phyloP scores from a whole-genome alignment of 2,888 invertebrate genomes.

The Thymelicus sylvestris region DNA sequence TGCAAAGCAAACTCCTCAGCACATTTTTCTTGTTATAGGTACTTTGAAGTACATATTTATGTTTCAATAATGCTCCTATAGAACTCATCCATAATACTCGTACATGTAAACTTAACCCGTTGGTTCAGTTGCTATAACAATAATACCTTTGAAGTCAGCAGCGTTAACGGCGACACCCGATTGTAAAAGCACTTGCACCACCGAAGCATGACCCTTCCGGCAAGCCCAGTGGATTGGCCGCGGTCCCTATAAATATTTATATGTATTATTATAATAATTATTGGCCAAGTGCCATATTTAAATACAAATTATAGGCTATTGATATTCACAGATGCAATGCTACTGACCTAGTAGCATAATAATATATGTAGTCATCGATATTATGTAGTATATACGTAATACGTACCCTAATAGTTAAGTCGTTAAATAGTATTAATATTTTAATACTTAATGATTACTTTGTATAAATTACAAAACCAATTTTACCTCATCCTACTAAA shows the following conservation, averaged over 20 bases:
- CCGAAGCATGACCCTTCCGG: conserved; percentile 95
- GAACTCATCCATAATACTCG: too few species aligned
- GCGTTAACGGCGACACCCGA: conserved; percentile 95
- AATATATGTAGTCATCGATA: too few species aligned
- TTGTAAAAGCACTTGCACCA: conserved; percentile 91
- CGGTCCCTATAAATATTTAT: conserved; percentile 85
- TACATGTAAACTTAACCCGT: too few species aligned
- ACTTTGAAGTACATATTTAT: too few species aligned
- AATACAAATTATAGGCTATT: not conserved
- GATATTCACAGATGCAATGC: not conserved
- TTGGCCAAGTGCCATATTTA: too few species aligned
- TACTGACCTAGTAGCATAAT: not conserved
- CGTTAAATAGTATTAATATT: not conserved
- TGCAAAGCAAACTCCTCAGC: too few species aligned
- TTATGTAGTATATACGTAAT: too few species aligned
- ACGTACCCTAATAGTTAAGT: not conserved
- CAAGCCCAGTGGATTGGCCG: conserved; percentile 98
- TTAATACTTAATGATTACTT: not conserved
- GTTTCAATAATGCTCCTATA: too few species aligned
- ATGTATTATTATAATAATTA: too few species aligned
- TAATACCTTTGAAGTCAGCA: conserved; percentile 92
- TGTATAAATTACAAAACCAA: too few species aligned
- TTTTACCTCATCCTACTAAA: too few species aligned
- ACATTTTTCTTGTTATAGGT: too few species aligned
- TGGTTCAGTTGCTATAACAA: not conserved